Evolutionary conservation across 2,113 vertebrate species (phyloP).

Genomic region (Potamarius usumacintae): DNA sequence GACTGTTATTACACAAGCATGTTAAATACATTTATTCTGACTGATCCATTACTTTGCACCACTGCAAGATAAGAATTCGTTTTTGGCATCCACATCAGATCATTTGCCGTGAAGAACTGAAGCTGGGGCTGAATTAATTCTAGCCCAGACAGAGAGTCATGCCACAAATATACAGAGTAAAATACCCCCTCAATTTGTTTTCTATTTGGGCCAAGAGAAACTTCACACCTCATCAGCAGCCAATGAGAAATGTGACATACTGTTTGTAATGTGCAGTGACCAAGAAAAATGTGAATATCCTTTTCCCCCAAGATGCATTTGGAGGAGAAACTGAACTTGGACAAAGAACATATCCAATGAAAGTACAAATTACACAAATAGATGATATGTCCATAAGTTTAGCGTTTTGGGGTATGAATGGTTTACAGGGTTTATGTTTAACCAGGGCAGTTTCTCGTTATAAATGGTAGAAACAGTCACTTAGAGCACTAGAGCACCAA

Average conservation of each 20-base stretch:
- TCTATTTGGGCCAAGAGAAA: neutral
- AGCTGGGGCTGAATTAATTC: neutral
- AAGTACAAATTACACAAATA: neutral
- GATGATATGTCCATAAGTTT: neutral
- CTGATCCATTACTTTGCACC: neutral
- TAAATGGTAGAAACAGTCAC: neutral
- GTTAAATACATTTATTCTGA: neutral
- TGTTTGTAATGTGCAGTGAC: neutral
- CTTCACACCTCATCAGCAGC: neutral
- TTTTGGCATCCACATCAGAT: neutral
- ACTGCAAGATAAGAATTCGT: neutral
- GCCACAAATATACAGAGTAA: neutral
- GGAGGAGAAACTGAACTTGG: neutral
- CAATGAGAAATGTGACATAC: neutral
- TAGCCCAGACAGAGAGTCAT: neutral
- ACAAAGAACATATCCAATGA: neutral
- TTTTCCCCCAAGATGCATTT: neutral
- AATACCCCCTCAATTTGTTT: neutral
- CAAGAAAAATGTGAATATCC: neutral
- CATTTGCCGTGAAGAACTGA: neutral
- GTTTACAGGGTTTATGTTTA: neutral
- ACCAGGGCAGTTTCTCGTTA: neutral
- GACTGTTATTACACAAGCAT: constrained; percentile 10
- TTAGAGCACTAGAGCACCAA: neutral
- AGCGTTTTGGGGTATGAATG: neutral